Conservation (phyloP, 1,140 invertebrate genomes). For the Calliphora vicina region DNA sequence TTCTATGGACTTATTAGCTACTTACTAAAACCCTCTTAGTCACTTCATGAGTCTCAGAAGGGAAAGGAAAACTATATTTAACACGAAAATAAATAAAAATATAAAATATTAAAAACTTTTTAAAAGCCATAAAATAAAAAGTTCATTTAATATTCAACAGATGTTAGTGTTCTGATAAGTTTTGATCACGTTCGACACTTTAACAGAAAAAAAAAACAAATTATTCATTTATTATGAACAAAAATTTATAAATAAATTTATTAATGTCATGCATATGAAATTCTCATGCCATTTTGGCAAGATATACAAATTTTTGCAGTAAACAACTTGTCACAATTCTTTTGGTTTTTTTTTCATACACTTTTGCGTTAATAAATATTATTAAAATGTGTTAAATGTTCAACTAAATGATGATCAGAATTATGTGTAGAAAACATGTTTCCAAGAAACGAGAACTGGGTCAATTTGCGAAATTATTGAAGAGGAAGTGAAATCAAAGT, state of each 20-base stretch:
- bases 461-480: not conserved
- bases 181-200: conserved; percentile 34
- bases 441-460: not conserved
- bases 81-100: no score
- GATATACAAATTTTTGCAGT: conserved; percentile 12
- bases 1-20: no score
- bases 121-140: conserved; percentile 1
- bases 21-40: no score
- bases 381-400: conserved; percentile 27
- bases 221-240: conserved; percentile 12
- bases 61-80: no score
- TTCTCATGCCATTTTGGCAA: not conserved
- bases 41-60: no score
- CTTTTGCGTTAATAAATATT: conserved; percentile 14
- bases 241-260: conserved; percentile 22
- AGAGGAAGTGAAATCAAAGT: not conserved
- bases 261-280: conserved; percentile 28
- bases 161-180: conserved; percentile 28
- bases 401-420: not conserved
- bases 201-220: not conserved
- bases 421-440: not conserved
- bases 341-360: not conserved
- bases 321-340: not conserved
- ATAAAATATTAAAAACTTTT: not conserved
- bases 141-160: conserved; percentile 27